Conservation (phyloP, 2,888 invertebrate genomes). For the Cheilosia pagana region DNA sequence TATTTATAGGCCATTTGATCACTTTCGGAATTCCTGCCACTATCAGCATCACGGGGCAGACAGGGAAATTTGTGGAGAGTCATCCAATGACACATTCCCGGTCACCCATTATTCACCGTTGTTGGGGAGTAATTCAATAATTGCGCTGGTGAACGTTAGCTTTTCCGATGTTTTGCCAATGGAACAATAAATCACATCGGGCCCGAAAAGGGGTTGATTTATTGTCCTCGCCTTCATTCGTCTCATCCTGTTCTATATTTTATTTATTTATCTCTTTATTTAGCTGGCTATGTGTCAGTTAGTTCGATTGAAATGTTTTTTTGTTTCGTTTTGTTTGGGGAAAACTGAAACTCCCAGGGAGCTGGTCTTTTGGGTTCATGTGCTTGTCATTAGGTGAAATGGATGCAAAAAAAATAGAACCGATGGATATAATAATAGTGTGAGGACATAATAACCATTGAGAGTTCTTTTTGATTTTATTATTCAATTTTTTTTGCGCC, state of each 20-base stretch:
- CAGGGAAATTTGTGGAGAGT: slow-evolving; percentile 62
- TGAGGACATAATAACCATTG: too few relatives aligned
- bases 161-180: slow-evolving; percentile 71
- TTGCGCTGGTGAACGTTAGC: slow-evolving; percentile 69
- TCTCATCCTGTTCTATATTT: slow-evolving; percentile 69
- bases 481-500: too few relatives aligned
- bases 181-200: slow-evolving; percentile 70
- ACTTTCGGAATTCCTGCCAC: slow-evolving; percentile 69
- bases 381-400: too few relatives aligned
- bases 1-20: slow-evolving; percentile 73
- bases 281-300: background rate
- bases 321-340: background rate
- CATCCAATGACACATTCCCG: slow-evolving; percentile 70
- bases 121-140: slow-evolving; percentile 72
- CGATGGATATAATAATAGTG: too few relatives aligned
- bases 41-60: slow-evolving; percentile 53
- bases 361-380: too few relatives aligned
- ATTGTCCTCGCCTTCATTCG: slow-evolving; percentile 59
- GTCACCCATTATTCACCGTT: slow-evolving; percentile 66
- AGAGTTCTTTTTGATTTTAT: too few relatives aligned
- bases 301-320: background rate
- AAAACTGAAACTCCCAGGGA: too few relatives aligned
- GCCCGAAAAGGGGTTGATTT: slow-evolving; percentile 69
- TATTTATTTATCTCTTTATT: slow-evolving; percentile 72
- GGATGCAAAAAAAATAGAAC: too few relatives aligned